Evolutionary conservation across 2,888 invertebrate species (phyloP).

Genomic region (Andrena marginata): DNA sequence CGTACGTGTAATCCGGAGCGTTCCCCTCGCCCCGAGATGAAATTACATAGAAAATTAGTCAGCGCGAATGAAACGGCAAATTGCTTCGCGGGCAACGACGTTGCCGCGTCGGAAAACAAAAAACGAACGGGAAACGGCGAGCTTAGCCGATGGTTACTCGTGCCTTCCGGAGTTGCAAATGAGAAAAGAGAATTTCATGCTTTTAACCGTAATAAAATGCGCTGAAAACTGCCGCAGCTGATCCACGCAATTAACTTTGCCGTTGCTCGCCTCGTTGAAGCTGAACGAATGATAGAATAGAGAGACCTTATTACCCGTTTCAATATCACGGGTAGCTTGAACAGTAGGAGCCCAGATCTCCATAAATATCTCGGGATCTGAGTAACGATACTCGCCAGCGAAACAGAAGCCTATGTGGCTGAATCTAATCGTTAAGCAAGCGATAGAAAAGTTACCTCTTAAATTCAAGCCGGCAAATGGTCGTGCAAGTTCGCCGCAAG

Average conservation of each 20-base stretch:
- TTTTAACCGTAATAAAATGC: constrained; percentile 27
- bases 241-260: constrained; percentile 50
- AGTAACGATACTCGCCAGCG: not conserved
- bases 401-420: not conserved
- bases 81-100: not conserved
- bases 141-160: not conserved
- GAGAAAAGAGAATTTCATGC: constrained; percentile 33
- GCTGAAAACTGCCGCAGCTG: constrained; percentile 43
- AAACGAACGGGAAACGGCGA: not conserved
- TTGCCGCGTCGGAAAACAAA: not conserved
- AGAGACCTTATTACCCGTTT: constrained; percentile 21
- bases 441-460: constrained; percentile 17
- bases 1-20: no score
- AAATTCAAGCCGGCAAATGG: constrained; percentile 21
- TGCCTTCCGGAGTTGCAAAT: constrained; percentile 4
- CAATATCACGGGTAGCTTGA: constrained; percentile 27
- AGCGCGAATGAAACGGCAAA: not conserved
- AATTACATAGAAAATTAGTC: no score
- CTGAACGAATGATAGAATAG: constrained; percentile 42
- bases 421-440: constrained; percentile 18
- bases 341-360: not conserved
- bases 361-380: not conserved
- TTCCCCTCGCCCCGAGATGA: no score
- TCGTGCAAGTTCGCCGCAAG: constrained; percentile 27
- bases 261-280: constrained; percentile 39